Evolutionary conservation across 2,888 invertebrate genomes (phyloP), one percentile per base, ranked within the genome.

Genomic region (Diachrysia chrysitis): DNA sequence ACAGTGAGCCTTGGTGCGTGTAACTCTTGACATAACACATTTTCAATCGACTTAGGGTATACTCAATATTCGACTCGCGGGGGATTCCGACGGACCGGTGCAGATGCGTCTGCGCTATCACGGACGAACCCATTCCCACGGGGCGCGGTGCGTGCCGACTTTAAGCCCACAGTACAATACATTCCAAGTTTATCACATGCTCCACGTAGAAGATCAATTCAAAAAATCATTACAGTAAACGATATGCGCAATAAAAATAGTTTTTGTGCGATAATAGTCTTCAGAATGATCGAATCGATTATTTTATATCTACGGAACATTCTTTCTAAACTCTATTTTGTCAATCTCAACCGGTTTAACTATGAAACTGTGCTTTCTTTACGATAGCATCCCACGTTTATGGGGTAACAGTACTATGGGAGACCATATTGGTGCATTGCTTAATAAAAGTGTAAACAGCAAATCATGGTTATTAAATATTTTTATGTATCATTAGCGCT

Each of bases 401-500:
- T n/a, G 5, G 37, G 14, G 42, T 42, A 42, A 42, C 42, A 16
- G 42, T 42, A 32, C 32, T 32, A 42, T 42, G 42, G 42, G 42
- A 42, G n/a, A 42, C 16, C n/a, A n/a, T 16, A n/a, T n/a, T n/a
- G 42, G n/a, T 42, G 14, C 16, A 42, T n/a, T 42, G 42, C 42
- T 14, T 42, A 42, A 42, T 42, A 42, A n/a, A 37, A 37, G n/a
- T 42, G n/a, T n/a, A 42, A 42, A n/a, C 42, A 42, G 42, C 42
- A 42, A 42, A 42, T n/a, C 6, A n/a, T 42, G 42, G 42, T 16
- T 37, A 42, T 42, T 42, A 42, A 42, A 42, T 42, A 42, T 42
- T 42, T 42, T 42, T 42, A 42, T 42, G 42, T 6, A 42, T n/a
- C 14, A 14, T 42, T 42, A 16, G n/a, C 42, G n/a, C 42, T n/a